These are phyloP conservation scores for Polymixis flavicincta DNA, from an alignment of 2,888 invertebrate species.

Conservation along the genomic window DNA sequence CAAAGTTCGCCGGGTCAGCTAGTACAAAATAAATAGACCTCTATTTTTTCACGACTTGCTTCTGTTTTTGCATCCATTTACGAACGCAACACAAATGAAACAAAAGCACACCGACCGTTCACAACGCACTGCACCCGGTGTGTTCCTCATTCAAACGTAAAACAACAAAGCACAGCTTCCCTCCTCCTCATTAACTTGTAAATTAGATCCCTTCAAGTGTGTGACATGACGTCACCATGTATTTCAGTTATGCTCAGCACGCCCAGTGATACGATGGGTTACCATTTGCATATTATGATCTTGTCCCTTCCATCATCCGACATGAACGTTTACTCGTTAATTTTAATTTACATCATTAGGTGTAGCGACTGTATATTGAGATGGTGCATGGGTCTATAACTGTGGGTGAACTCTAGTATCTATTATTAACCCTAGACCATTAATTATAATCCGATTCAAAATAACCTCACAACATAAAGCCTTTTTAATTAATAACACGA, in stretches of 20 bases:
- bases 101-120: constrained; percentile 18
- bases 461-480: background rate
- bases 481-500: constrained; percentile 4
- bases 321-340: constrained; percentile 31
- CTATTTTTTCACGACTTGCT: constrained; percentile 3
- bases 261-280: constrained; percentile 33
- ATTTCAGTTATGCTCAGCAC: constrained; percentile 35
- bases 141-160: constrained; percentile 25
- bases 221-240: constrained; percentile 47
- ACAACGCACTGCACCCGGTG: background rate
- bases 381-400: constrained; percentile 13
- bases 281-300: constrained; percentile 52
- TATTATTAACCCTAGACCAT: background rate
- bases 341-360: constrained; percentile 29
- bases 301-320: constrained; percentile 37
- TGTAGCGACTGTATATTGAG: constrained; percentile 8
- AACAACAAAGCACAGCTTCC: constrained; percentile 39
- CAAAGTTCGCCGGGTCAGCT: no score
- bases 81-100: constrained; percentile 22
- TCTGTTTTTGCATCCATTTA: constrained; percentile 18
- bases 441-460: constrained; percentile 1
- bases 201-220: constrained; percentile 45
- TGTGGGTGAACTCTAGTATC: background rate
- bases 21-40: no score
- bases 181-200: constrained; percentile 53